These are phyloP conservation scores for Pteronura brasiliensis DNA, from an alignment of 2,113 vertebrate species.

Conservation along the genomic window DNA sequence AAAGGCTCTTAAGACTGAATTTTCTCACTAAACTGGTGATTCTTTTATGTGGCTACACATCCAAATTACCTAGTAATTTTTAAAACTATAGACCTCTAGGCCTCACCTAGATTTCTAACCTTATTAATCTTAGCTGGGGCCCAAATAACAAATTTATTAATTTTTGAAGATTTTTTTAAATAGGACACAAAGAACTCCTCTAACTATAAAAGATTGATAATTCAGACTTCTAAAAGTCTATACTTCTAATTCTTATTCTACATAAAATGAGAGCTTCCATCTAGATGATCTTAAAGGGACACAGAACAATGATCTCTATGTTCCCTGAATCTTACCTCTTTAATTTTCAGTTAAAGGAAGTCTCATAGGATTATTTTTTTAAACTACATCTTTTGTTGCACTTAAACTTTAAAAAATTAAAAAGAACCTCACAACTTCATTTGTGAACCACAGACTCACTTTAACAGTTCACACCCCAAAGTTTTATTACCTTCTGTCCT, in stretches of 20 bases:
- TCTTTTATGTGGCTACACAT: neutral
- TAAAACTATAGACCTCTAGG: neutral
- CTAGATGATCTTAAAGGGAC: neutral
- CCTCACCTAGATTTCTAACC: neutral
- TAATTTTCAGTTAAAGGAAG: neutral
- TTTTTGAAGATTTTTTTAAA: neutral
- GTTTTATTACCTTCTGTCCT: slow-evolving; percentile 90
- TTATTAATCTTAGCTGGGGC: neutral
- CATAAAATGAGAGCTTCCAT: neutral
- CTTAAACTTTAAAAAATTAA: neutral
- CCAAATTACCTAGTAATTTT: neutral
- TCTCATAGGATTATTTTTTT: neutral
- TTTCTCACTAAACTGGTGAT: neutral
- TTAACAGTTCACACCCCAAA: neutral
- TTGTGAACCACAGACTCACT: neutral
- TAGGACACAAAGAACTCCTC: neutral
- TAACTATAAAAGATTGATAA: neutral
- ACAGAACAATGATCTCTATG: neutral
- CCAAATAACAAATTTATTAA: neutral
- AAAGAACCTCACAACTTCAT: neutral
- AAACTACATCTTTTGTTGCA: neutral
- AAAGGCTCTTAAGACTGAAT: neutral
- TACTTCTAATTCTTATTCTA: neutral
- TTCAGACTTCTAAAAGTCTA: neutral
- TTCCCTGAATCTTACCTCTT: neutral